Evolutionary conservation across 2,888 invertebrate species (phyloP).

Genomic region (Scotopteryx bipunctaria): DNA sequence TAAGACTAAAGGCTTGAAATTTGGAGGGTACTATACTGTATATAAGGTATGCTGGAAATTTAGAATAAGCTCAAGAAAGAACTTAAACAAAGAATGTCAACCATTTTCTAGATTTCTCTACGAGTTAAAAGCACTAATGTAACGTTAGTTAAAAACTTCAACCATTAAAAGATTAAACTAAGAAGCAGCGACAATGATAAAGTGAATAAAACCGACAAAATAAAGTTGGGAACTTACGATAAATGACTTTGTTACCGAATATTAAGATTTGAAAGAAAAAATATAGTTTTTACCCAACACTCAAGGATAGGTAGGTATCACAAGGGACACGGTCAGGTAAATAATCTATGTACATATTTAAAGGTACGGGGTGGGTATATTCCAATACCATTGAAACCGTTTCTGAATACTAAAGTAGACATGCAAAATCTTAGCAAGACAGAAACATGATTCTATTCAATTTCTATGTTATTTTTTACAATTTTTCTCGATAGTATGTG

Average conservation of each 20-base stretch:
- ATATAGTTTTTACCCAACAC: not conserved
- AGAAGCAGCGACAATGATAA: slow-evolving; percentile 18
- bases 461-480: too few species aligned
- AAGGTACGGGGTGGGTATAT: not conserved
- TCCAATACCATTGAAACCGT: not conserved
- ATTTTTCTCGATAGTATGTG: too few species aligned
- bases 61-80: too few species aligned
- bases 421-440: too few species aligned
- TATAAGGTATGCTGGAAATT: too few species aligned
- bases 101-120: not conserved
- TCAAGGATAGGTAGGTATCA: not conserved
- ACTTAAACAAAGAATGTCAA: not conserved
- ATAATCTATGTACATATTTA: too few species aligned
- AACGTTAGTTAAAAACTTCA: slow-evolving; percentile 9
- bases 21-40: too few species aligned
- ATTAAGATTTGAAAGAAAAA: not conserved
- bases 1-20: too few species aligned
- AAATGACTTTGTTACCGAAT: slow-evolving; percentile 8
- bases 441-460: too few species aligned
- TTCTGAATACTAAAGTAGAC: not conserved
- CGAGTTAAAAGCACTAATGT: slow-evolving; percentile 1
- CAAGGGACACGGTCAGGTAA: not conserved
- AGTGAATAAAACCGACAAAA: slow-evolving; percentile 14
- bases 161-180: slow-evolving; percentile 19
- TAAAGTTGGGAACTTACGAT: slow-evolving; percentile 1